phyloP scores from a whole-genome alignment of 2,113 vertebrate genomes.

The Sceloporus tristichus region DNA sequence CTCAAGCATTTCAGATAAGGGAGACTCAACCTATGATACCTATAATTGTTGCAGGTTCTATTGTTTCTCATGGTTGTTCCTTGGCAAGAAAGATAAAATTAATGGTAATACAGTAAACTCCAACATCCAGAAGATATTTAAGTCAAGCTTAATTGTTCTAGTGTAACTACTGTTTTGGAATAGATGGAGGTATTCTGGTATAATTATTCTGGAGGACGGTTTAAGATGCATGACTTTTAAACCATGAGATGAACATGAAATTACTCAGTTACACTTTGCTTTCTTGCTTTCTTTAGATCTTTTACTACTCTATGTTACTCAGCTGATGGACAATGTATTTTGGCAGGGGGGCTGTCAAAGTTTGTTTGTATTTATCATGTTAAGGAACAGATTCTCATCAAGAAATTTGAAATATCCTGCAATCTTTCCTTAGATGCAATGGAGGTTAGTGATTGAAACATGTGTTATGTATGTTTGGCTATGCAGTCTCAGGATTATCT shows the following conservation, averaged over 20 bases:
- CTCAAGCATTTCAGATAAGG: no score
- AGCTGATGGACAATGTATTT: conserved; percentile 89
- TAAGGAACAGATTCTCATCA: conserved; percentile 92
- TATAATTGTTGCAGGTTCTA: not conserved
- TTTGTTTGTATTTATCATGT: conserved; percentile 96
- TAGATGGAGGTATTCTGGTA: not conserved
- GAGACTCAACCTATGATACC: not conserved
- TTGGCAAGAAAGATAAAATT: not conserved
- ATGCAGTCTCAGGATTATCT: not conserved
- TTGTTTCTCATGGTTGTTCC: not conserved
- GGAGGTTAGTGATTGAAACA: conserved; percentile 83
- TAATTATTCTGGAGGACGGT: not conserved
- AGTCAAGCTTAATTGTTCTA: not conserved
- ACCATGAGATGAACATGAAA: not conserved
- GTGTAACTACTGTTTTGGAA: no score
- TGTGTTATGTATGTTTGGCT: not conserved
- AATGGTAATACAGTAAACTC: not conserved
- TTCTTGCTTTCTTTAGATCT: conserved; percentile 77
- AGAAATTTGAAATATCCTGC: conserved; percentile 97
- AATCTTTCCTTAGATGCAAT: conserved; percentile 96
- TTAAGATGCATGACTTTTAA: conserved; percentile 2
- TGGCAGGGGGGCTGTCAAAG: conserved; percentile 93
- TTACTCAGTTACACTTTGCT: conserved; percentile 7
- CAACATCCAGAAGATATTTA: not conserved
- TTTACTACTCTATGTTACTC: conserved; percentile 95